phyloP scores from a whole-genome alignment of 2,113 vertebrate genomes.

The Onychostruthus taczanowskii region DNA sequence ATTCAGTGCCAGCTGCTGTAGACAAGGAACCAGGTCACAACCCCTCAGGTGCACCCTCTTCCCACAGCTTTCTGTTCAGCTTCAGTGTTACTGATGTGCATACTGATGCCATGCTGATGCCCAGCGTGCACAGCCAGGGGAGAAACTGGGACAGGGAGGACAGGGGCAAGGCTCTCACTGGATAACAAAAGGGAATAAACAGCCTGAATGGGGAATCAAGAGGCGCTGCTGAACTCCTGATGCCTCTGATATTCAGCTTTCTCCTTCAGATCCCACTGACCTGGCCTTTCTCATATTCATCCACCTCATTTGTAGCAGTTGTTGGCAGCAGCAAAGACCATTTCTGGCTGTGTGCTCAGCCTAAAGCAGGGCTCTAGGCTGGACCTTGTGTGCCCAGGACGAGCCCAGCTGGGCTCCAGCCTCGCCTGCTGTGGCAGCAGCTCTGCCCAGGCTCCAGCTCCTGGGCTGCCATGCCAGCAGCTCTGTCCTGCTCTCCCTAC shows the following conservation, averaged over 20 bases:
- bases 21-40: not conserved
- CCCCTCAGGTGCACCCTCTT: not conserved
- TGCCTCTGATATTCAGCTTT: not conserved
- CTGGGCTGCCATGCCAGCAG: accelerated
- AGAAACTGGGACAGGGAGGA: not conserved
- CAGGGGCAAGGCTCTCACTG: accelerated
- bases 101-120: not conserved
- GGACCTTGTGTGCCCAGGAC: too few species aligned
- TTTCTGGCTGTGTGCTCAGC: not conserved
- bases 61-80: not conserved
- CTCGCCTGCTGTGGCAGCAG: not conserved
- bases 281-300: accelerated
- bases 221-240: not conserved
- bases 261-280: not conserved
- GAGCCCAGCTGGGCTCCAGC: not conserved
- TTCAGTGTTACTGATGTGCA: not conserved
- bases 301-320: not conserved
- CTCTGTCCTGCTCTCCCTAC: accelerated
- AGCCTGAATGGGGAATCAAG: not conserved
- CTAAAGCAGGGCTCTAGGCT: not conserved
- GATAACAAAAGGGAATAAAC: not conserved
- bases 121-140: accelerated
- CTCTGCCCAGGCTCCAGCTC: not conserved
- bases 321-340: not conserved
- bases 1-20: not conserved